Evolutionary conservation across 2,888 invertebrate species (phyloP), one percentile per base, ranked within the genome.

Genomic region (Lacanobia wlatinum): DNA sequence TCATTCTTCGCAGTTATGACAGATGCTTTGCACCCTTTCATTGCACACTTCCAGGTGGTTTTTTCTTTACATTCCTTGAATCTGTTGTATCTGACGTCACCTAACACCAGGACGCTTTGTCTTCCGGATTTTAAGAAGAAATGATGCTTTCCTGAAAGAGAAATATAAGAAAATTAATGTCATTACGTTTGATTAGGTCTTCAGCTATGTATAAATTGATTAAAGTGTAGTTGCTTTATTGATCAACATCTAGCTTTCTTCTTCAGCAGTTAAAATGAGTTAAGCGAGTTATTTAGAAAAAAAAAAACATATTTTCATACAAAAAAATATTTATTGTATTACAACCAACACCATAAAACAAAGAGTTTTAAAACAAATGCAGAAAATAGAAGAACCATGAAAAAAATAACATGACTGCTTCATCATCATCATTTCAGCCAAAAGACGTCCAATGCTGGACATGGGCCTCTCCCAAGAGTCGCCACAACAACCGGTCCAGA

Each of bases 1-100:
- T 87, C 84, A 38, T 85, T 78, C 1, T 75, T 82, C 2, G 75
- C 46, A 0, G 90, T 90, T 61, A 84, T 84, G 9, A 89, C 83
- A 8, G 86, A 86, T 10, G 89, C 88, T 71, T 84, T 88, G 62
- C 91, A 91, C 28, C 89, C 90, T 28, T 88, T 87, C 73, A 83
- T 87, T 14, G 82, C 79, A 70, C 90, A 90, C 10, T 67, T 70
- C 84, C 86, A 85, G 14, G 73, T 85, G 3, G n/a, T 46, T 43
- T 34, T 85, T 3, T 52, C 70, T n/a, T 80, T 63, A 1, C 12
- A 7, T 56, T 79, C 67, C 43, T 38, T 73, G n/a, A 48, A 78
- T 43, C 59, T 82, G 18, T 43, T 76, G 46, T 84, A 85, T 34
- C 40, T 70, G 1, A 82, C 53, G 3, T 79, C 76, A 28, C 85